A percentile compares a stretch with the other conserved stretches of the same genome.
phyloP scores from a whole-genome alignment of 1,140 invertebrate genomes.

The Heterodera schachtii region DNA sequence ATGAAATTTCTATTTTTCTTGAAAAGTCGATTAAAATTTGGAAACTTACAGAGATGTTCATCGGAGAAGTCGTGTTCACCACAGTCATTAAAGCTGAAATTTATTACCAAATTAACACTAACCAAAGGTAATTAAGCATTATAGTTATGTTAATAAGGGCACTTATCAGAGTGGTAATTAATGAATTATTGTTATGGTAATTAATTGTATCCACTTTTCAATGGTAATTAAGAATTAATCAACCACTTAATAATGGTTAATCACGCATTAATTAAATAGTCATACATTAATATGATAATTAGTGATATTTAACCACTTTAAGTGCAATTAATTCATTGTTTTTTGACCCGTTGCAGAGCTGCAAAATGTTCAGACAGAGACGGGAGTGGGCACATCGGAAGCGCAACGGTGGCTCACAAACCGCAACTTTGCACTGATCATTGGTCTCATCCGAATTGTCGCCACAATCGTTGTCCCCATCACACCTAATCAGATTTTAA shows the following conservation, averaged over 20 bases:
- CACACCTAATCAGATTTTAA: background rate
- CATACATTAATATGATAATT: no score
- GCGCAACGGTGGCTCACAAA: conserved; percentile 61
- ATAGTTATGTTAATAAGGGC: no score
- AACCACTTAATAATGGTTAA: no score
- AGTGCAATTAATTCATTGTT: background rate
- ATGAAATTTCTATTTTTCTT: no score
- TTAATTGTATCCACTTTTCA: no score
- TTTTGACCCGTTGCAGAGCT: conserved; percentile 57
- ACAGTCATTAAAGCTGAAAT: conserved; percentile 54
- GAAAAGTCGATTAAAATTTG: background rate
- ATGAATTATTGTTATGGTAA: no score
- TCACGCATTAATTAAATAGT: no score
- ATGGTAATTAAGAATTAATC: no score
- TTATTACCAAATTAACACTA: no score
- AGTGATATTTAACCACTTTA: background rate
- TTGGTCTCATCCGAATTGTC: conserved; percentile 64
- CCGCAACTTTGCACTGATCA: conserved; percentile 55
- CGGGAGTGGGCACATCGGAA: conserved; percentile 62
- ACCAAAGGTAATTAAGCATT: no score
- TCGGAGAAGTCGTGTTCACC: conserved; percentile 59
- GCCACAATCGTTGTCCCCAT: conserved; percentile 60
- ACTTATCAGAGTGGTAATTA: no score
- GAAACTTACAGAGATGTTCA: conserved; percentile 40
- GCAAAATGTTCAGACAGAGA: conserved; percentile 61